Base-by-base conservation (phyloP, 1,140 invertebrate genomes). In the Ostrea edulis region DNA sequence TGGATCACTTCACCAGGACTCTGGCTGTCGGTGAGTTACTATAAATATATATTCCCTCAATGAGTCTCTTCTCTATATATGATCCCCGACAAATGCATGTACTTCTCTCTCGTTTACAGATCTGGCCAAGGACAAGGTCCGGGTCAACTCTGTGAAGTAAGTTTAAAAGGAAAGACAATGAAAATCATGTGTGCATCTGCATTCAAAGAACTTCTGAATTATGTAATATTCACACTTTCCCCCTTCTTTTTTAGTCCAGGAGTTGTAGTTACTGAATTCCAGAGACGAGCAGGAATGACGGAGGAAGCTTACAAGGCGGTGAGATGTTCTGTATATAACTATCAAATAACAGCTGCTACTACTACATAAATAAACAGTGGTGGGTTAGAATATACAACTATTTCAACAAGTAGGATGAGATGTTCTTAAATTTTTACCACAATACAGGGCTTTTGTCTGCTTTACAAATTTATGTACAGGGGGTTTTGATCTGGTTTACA, bases 91-190 rank as follows among this genome's bases (percentile, higher is more conserved):
- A 81, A 20, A 81, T 0, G 29, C 35, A 44, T 1, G 8, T 65
- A 44, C 9, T 12, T 65, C 62, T 86, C 62, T 86, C 71, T 87
- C 52, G 82, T 71, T 92, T 91, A 54, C 88, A 89, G 97, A 98
- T 93, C 94, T 98, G 44, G 97, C 97, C 0, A 90, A 96, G 0
- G 97, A 97, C 94, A 96, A 97, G 89, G 96, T 98, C 0, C 95
- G 98, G 87, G 97, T 98, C 0, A 99, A 99, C 94, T 96, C 96
- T 81, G 97, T 98, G 0, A 98, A 98, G 95, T 95, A 92, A 93
- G 94, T 94, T 84, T 77, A 3, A 81, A 29, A 35, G 14, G 25
- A 14, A 25, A 35, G 17, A 4, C 8, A 35, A 35, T 81, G 9
- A 2, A 35, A 35, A 22, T 22, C 8, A 81, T 7, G 35, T n/a